These are phyloP conservation scores for Platyscapa corneri DNA, from an alignment of 1,140 invertebrate genomes.

Conservation along the genomic window DNA sequence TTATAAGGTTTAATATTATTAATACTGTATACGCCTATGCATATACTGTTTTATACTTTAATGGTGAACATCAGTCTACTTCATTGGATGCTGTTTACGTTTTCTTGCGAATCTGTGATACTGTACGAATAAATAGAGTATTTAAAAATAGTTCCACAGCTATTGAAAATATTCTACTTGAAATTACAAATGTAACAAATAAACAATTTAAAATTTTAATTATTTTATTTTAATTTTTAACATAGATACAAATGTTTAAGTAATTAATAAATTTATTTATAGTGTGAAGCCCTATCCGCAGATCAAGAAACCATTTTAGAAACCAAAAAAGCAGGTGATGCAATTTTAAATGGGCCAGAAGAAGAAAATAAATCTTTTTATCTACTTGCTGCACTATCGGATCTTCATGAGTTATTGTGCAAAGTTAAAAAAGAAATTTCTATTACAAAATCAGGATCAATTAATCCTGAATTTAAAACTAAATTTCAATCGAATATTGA, in stretches of 20 bases:
- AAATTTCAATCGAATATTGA: constrained; percentile 74
- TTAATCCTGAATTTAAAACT: constrained; percentile 71
- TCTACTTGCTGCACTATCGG: constrained; percentile 76
- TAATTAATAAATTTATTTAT: constrained; percentile 57
- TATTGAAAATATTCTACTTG: constrained; percentile 77
- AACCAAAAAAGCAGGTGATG: constrained; percentile 66
- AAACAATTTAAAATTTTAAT: not conserved
- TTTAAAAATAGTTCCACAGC: constrained; percentile 78
- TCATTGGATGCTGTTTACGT: constrained; percentile 76
- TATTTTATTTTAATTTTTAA: constrained; percentile 6
- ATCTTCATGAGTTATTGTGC: constrained; percentile 76
- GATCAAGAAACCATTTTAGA: constrained; percentile 67
- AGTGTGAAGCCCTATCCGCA: constrained; percentile 68
- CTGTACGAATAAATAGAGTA: constrained; percentile 77
- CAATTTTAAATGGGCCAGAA: constrained; percentile 73
- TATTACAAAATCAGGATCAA: constrained; percentile 60
- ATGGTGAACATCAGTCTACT: constrained; percentile 81
- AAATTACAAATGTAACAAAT: constrained; percentile 74
- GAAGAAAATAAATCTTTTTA: constrained; percentile 71
- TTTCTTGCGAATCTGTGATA: constrained; percentile 78
- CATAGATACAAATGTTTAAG: not conserved
- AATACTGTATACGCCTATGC: constrained; percentile 83
- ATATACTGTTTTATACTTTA: constrained; percentile 80
- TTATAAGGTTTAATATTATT: constrained; percentile 80
- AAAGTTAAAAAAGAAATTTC: constrained; percentile 68